These are phyloP conservation scores for Alcedo atthis DNA, from an alignment of 2,797 vertebrate genomes.

Conservation along the genomic window DNA sequence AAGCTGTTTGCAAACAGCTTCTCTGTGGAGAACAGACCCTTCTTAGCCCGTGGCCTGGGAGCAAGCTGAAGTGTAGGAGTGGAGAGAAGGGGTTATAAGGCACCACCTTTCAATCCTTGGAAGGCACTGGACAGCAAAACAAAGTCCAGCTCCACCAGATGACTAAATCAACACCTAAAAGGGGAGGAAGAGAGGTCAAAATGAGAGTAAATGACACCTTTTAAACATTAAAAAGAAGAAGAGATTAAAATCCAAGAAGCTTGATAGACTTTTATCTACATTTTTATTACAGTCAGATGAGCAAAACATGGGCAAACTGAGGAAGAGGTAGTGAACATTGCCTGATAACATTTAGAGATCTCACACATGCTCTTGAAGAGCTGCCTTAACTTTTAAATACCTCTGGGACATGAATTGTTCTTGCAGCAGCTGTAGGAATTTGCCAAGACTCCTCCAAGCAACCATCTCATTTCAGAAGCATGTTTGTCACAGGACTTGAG, in stretches of 20 bases:
- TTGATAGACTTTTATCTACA: background rate
- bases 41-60: background rate
- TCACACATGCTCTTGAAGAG: background rate
- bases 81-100: background rate
- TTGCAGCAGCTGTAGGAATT: background rate
- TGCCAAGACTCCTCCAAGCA: background rate
- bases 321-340: background rate
- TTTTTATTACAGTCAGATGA: conserved; percentile 31
- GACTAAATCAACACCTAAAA: background rate
- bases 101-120: background rate
- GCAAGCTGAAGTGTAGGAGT: background rate
- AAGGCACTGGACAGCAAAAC: background rate
- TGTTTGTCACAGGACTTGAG: background rate
- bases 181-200: background rate
- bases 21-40: background rate
- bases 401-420: background rate
- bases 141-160: background rate
- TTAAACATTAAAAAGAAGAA: background rate
- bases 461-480: background rate
- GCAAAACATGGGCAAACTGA: background rate
- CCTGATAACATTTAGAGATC: background rate
- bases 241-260: background rate
- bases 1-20: background rate
- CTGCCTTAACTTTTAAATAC: background rate
- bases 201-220: background rate